phyloP scores from a whole-genome alignment of 2,113 vertebrate species.

The Trogon melanurus region DNA sequence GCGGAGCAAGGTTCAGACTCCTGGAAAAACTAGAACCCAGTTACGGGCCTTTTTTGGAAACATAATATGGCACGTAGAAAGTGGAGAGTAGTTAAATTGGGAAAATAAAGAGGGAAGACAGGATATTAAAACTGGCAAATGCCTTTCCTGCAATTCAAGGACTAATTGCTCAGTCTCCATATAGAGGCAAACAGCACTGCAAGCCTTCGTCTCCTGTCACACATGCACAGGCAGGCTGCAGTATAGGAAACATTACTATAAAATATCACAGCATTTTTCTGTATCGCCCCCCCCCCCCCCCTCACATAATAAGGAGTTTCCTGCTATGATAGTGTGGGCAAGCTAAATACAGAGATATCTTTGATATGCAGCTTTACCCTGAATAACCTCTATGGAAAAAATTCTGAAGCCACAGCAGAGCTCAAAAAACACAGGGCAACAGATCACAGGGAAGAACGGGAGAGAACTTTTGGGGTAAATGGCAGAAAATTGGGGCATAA shows the following conservation, averaged over 20 bases:
- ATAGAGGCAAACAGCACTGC: background rate
- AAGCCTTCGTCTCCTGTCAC: background rate
- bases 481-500: background rate
- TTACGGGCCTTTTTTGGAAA: background rate
- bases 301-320: background rate
- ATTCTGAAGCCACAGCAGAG: background rate
- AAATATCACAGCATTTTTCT: background rate
- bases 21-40: background rate
- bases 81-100: background rate
- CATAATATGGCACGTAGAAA: background rate
- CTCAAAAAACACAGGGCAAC: background rate
- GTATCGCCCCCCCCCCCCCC: background rate
- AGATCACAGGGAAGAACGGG: background rate
- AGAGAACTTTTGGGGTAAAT: background rate
- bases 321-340: background rate
- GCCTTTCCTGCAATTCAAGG: background rate
- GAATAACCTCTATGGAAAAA: conserved; percentile 36
- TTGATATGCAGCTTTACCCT: conserved; percentile 20
- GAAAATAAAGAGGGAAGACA: background rate
- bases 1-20: background rate
- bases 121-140: background rate
- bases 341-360: background rate
- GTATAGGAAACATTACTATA: background rate
- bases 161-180: background rate
- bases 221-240: background rate